Percentiles rank a stretch among this genome's conserved stretches.
phyloP scores from a whole-genome alignment of 2,888 invertebrate genomes.

The Leptopilina myrica region DNA sequence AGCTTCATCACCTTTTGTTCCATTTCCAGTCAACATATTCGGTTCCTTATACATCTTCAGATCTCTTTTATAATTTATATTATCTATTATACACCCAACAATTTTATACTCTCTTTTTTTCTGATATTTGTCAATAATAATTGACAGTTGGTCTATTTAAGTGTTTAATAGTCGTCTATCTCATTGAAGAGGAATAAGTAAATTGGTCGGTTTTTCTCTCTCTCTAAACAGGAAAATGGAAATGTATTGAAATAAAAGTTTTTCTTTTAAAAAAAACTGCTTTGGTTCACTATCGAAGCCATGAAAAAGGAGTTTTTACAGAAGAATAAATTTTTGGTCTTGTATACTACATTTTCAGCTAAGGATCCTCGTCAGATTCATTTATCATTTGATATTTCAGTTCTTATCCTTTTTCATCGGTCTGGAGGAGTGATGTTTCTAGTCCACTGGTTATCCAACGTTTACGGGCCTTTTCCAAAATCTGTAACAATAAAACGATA shows the following conservation, averaged over 20 bases:
- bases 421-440: neutral
- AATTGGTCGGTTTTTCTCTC: constrained; percentile 37
- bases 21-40: constrained; percentile 57
- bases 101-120: constrained; percentile 15
- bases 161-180: too few species aligned
- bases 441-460: neutral
- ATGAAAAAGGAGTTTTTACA: neutral
- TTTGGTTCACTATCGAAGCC: constrained; percentile 2
- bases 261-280: neutral
- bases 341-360: constrained; percentile 11
- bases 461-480: neutral
- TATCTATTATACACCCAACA: constrained; percentile 32
- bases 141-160: too few species aligned
- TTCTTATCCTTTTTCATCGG: neutral
- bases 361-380: neutral
- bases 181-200: neutral
- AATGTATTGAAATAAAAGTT: constrained; percentile 2
- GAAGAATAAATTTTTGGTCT: neutral
- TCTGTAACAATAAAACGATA: constrained; percentile 7
- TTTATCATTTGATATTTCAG: neutral
- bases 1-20: constrained; percentile 74
- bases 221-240: neutral
- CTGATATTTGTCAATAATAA: too few species aligned
- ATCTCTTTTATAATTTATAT: neutral
- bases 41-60: constrained; percentile 67